Base-by-base conservation (phyloP, 1,140 invertebrate genomes). In the Galendromus occidentalis region DNA sequence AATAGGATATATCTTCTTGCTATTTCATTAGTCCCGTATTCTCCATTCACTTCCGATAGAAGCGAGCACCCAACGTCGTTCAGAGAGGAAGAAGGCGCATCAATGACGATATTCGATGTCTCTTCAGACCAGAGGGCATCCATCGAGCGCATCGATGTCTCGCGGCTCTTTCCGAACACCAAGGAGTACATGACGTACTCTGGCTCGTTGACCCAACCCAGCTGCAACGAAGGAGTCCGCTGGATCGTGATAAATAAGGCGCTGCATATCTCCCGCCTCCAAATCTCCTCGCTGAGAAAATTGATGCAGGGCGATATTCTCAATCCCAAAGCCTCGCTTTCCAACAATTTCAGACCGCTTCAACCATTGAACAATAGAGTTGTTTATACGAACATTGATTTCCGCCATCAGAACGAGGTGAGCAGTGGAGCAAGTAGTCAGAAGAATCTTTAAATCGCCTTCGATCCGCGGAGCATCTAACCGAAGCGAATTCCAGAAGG, bases 101-200 rank as follows among this genome's bases (percentile, higher is more conserved):
- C 25, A 4, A 17, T 17, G 18, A 22, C 4, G 7, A 22, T 22
- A 6, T 47, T 39, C 33, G 33, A 6, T 39, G 33, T 1, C 25
- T 59, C 2, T 2, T 17, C 51, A 59, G 51, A 59, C 22, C 51
- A 59, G 22, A 59, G 9, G 9, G 33, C 51, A 1, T 22, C 51
- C 14, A 17, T 59, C 22, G 51, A 17, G 22, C 22, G 45, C 28
- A 22, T 47, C 18, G 45, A 47, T 47, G 79, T 93, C 67, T 82
- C 83, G 70, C 85, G 83, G 51, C 76, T 96, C 29, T 78, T 95
- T 66, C 91, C 91, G 20, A 83, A 85, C 69, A 94, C 90, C 6
- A 83, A 86, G 69, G 85, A 88, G 70, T 95, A 91, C 77, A 89
- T 95, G 78, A 94, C 91, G n/a, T 96, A 95, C 76, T 91, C 95